Evolutionary conservation across 1,140 invertebrate species (phyloP).

Genomic region (Drosophila tsacasi): DNA sequence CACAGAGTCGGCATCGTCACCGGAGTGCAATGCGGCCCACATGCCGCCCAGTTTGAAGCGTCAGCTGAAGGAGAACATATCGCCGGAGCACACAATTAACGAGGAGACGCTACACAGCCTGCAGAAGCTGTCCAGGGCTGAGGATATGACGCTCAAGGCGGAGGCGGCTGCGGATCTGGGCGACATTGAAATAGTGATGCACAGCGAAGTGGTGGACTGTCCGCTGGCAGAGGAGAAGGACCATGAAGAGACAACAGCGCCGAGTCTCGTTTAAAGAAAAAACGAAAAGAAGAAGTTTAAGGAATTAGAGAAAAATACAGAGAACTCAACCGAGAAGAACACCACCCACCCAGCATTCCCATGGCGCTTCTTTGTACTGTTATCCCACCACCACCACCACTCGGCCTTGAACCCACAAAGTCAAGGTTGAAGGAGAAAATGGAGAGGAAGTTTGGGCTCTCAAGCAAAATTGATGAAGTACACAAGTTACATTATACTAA

Average conservation of each 20-base stretch:
- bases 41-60: constrained; percentile 76
- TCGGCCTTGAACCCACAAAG: constrained; percentile 32
- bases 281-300: background rate
- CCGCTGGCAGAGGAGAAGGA: constrained; percentile 40
- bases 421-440: constrained; percentile 16
- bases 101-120: constrained; percentile 78
- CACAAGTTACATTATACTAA: constrained; percentile 71
- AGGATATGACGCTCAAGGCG: constrained; percentile 48
- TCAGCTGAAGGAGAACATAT: constrained; percentile 84
- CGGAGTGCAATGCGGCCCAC: constrained; percentile 56
- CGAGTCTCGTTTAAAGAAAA: constrained; percentile 33
- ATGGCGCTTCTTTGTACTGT: constrained; percentile 55
- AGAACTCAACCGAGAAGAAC: constrained; percentile 25
- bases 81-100: constrained; percentile 83
- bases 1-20: constrained; percentile 45
- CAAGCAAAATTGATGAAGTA: constrained; percentile 65
- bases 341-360: constrained; percentile 62
- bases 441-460: constrained; percentile 14
- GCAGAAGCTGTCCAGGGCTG: constrained; percentile 60
- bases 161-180: constrained; percentile 54
- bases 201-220: constrained; percentile 67
- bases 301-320: constrained; percentile 1
- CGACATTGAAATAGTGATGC: constrained; percentile 75
- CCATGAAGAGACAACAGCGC: constrained; percentile 32
- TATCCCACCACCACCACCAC: constrained; percentile 37